phyloP scores from a whole-genome alignment of 1,140 invertebrate species.

The Pseudachorutes palmiensis region DNA sequence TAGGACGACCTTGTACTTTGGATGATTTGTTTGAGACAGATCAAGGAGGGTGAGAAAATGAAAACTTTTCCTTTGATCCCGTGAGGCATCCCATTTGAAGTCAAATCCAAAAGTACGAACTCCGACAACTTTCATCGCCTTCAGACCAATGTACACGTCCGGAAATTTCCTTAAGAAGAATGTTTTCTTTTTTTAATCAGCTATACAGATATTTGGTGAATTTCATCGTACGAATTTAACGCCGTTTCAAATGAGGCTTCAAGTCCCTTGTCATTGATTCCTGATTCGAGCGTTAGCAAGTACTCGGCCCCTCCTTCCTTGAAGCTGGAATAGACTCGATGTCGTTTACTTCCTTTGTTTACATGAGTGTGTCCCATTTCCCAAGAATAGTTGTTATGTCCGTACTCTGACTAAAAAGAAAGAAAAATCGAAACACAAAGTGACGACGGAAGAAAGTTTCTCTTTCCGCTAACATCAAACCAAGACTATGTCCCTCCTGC shows the following conservation, averaged over 20 bases:
- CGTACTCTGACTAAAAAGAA: slow-evolving; percentile 26
- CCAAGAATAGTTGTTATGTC: slow-evolving; percentile 14
- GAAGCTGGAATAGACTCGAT: slow-evolving; percentile 22
- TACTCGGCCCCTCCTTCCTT: slow-evolving; percentile 15
- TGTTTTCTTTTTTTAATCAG: neutral
- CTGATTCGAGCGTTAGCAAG: slow-evolving; percentile 21
- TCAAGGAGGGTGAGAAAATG: slow-evolving; percentile 22
- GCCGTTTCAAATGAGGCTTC: slow-evolving; percentile 21
- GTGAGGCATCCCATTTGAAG: slow-evolving; percentile 32
- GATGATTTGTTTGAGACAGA: slow-evolving; percentile 1
- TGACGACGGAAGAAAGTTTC: neutral
- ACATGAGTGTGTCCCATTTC: slow-evolving; percentile 24
- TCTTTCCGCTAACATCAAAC: neutral
- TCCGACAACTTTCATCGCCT: slow-evolving; percentile 24
- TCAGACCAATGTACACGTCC: slow-evolving; percentile 26
- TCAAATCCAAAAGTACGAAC: slow-evolving; percentile 21
- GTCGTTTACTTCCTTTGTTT: slow-evolving; percentile 14
- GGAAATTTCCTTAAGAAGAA: slow-evolving; percentile 29
- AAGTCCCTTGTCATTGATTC: slow-evolving; percentile 26
- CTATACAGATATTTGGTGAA: neutral
- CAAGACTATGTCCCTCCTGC: no score
- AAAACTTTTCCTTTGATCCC: slow-evolving; percentile 26
- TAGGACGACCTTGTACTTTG: slow-evolving; percentile 17
- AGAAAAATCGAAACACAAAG: slow-evolving; percentile 9
- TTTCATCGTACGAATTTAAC: slow-evolving; percentile 23